Evolutionary conservation across 2,797 vertebrate species (phyloP), one percentile per base, ranked within the genome.

Genomic region (Pteronotus mesoamericanus): DNA sequence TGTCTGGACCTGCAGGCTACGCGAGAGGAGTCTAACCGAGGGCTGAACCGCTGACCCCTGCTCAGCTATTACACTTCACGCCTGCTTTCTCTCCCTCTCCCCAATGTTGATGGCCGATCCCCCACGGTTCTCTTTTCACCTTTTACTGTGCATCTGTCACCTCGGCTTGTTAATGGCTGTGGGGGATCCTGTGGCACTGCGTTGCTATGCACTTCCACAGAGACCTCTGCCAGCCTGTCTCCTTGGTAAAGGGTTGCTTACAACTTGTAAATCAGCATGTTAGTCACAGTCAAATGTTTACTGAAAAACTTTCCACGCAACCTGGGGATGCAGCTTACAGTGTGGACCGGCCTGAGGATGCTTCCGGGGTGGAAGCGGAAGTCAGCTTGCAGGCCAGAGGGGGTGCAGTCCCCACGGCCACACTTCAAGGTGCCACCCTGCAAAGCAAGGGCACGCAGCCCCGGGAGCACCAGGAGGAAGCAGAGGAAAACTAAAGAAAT

Each of bases 61-160:
- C 94, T 86, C 61, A 46, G 79, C 96, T 74, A 91, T 57, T 34
- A 95, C 97, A 95, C 93, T 98, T 97, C 94, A 34, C 92, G 96
- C 91, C 98, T 97, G 96, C 86, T 77, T 24, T 98, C 97, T 96
- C 98, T 96, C 89, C 96, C 87, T 93, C 91, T 96, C 97, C 94
- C 97, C 95, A 83, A 98, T 94, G 97, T 97, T 98, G 98, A 98
- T 97, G 92, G 95, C 72, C 96, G 92, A 68, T 96, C 96, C 97
- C 98, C 97, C 91, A 96, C 88, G 97, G 89, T 96, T 98, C 97
- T 96, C 96, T 98, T 98, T 97, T 96, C 97, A 84, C 94, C 90
- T 97, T 97, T 97, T 95, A 95, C 94, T 97, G 16, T 89, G 94
- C 16, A 74, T 92, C 92, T 88, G 78, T 92, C 86, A 44, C 93